Base-by-base conservation (phyloP, 1,140 invertebrate genomes). In the Meloidogyne chitwoodi region DNA sequence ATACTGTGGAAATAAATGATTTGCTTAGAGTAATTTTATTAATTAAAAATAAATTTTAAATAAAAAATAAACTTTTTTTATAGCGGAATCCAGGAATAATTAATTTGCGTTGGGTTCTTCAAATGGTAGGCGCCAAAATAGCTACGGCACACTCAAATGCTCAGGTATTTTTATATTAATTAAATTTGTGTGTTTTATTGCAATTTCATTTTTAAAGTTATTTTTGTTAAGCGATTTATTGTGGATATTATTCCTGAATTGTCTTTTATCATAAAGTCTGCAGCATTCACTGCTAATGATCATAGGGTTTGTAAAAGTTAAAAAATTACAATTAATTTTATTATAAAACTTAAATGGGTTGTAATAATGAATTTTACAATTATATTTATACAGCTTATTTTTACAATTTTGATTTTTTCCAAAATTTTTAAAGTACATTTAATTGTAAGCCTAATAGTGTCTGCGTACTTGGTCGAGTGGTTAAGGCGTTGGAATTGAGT, bases 241-340 rank as follows among this genome's bases (percentile, higher is more conserved):
- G 73, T 84, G 31, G 83, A 84, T 63, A 84, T 84, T 41, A 83
- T 84, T 38, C 83, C 83, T 10, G 83, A 82, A 31, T 56, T 84
- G 62, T 72, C 67, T 44, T 83, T 79, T 48, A 81, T 84, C 26
- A 31, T 84, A 29, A 63, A 75, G 31, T 76, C 83, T 8, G 83
- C 86, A 24, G 76, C 71, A 3, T 84, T 73, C 22, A 56, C 38
- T 26, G 14, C 22, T 22, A 19, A 38, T 16, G 44, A 75, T 24
- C 74, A 75, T 38, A 26, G 16, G 19, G 29, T 22, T 29, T 27
- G 2, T 26, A 29, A 19, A 11, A 29, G 29, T 38, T 38, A 63
- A 14, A 77, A 27, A 48, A 29, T 11, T 6, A 62, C 74, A 22
- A 66, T 76, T 41, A 73, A 82, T 38, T 38, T 38, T 38, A 38